phyloP scores from a whole-genome alignment of 2,888 invertebrate genomes.

The Drosophila infuscata region DNA sequence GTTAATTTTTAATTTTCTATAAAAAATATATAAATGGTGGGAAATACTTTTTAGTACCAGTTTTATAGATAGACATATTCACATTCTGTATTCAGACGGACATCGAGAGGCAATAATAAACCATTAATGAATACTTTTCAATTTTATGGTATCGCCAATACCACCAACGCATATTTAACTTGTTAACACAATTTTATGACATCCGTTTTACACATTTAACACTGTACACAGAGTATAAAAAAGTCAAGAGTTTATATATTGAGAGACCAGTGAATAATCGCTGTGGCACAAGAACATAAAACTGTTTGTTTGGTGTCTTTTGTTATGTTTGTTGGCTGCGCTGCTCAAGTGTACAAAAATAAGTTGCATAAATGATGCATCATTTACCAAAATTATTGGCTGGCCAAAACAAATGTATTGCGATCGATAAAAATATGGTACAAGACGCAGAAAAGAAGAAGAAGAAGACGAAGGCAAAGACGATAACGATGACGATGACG shows the following conservation, averaged over 20 bases:
- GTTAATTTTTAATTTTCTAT: not conserved
- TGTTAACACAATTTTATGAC: not conserved
- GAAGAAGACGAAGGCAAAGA: constrained; percentile 8
- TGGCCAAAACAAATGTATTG: constrained; percentile 57
- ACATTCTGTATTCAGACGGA: not conserved
- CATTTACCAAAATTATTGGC: constrained; percentile 53
- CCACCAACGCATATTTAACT: not conserved
- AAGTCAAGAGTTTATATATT: not conserved
- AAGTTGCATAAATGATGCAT: constrained; percentile 53
- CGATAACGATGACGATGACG: constrained; percentile 5
- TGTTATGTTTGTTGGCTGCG: not conserved
- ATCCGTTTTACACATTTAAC: not conserved
- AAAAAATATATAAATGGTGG: too few relatives aligned
- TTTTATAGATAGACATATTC: not conserved
- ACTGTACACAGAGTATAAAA: constrained; percentile 2
- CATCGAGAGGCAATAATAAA: not conserved
- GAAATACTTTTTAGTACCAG: not conserved
- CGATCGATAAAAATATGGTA: constrained; percentile 55
- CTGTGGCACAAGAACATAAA: constrained; percentile 27
- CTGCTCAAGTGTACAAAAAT: constrained; percentile 17
- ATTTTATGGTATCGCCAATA: not conserved
- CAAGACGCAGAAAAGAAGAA: constrained; percentile 4
- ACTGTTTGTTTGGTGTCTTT: constrained; percentile 22
- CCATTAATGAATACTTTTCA: not conserved
- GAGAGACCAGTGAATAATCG: constrained; percentile 4